A percentile compares a stretch with the other conserved stretches of the same genome.
Conservation (phyloP, 2,888 invertebrate genomes). For the Acrobasis consociella region DNA sequence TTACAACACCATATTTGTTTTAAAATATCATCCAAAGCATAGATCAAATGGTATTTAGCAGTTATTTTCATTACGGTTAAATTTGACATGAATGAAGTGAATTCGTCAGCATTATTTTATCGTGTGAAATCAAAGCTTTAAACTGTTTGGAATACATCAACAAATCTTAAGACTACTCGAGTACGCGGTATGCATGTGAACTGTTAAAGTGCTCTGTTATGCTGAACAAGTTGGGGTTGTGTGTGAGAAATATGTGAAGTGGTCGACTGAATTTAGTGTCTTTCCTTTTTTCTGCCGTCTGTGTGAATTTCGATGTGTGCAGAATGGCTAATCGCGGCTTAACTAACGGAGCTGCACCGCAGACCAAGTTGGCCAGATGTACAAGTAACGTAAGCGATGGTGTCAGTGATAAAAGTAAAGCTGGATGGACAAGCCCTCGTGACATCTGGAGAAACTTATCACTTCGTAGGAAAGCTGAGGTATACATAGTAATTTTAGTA, state of each 20-base stretch:
- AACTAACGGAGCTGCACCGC: slow-evolving; percentile 57
- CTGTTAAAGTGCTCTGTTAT: slow-evolving; percentile 39
- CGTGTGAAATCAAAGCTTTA: slow-evolving; percentile 41
- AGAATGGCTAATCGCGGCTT: slow-evolving; percentile 69
- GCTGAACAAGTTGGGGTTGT: slow-evolving; percentile 47
- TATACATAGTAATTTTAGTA: slow-evolving; percentile 39
- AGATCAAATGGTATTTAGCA: neutral
- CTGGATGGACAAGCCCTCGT: slow-evolving; percentile 76
- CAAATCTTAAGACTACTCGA: slow-evolving; percentile 42
- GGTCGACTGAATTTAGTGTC: slow-evolving; percentile 35
- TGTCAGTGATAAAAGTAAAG: slow-evolving; percentile 69
- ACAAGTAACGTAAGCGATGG: slow-evolving; percentile 72
- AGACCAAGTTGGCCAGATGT: slow-evolving; percentile 68
- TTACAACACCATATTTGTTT: slow-evolving; percentile 65
- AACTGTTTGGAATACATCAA: slow-evolving; percentile 38
- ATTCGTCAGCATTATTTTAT: neutral
- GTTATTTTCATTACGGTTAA: neutral
- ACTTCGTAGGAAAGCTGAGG: slow-evolving; percentile 75
- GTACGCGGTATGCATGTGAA: slow-evolving; percentile 41
- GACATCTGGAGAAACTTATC: slow-evolving; percentile 79
- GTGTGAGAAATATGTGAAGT: slow-evolving; percentile 46
- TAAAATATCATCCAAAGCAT: slow-evolving; percentile 37
- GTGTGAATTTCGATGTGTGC: slow-evolving; percentile 45
- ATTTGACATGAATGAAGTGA: neutral
- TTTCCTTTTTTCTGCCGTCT: slow-evolving; percentile 29